These are phyloP conservation scores for Acrobasis suavella DNA, from an alignment of 2,888 invertebrate species.

Conservation along the genomic window DNA sequence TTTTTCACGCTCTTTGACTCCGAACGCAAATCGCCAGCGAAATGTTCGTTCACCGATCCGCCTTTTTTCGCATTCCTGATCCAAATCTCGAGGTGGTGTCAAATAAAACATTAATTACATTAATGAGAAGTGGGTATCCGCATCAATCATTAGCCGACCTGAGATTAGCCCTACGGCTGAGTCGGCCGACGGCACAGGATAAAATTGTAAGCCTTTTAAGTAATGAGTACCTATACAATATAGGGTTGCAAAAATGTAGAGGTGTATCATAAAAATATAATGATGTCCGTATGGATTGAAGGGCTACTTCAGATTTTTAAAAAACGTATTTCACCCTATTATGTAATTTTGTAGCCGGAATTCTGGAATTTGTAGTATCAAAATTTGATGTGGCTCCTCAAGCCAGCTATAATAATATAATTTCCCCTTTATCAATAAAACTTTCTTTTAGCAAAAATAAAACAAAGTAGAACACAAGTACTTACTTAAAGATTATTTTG, in stretches of 20 bases:
- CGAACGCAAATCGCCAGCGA: neutral
- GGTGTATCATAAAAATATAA: too few relatives aligned
- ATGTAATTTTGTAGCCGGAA: too few relatives aligned
- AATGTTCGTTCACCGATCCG: neutral
- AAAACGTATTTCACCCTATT: too few relatives aligned
- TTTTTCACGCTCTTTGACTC: neutral
- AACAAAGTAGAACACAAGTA: too few relatives aligned
- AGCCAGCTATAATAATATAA: too few relatives aligned
- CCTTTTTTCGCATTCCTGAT: slow-evolving; percentile 12
- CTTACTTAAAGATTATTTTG: too few relatives aligned
- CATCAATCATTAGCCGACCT: slow-evolving; percentile 67
- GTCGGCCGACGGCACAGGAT: slow-evolving; percentile 54
- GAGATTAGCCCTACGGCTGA: slow-evolving; percentile 58
- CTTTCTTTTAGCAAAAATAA: too few relatives aligned
- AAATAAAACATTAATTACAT: slow-evolving; percentile 49
- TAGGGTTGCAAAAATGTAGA: slow-evolving; percentile 48
- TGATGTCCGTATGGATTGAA: too few relatives aligned
- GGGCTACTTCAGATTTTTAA: too few relatives aligned
- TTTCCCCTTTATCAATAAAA: too few relatives aligned
- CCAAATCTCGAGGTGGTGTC: slow-evolving; percentile 32
- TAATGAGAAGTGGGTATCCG: slow-evolving; percentile 45
- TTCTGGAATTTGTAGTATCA: too few relatives aligned
- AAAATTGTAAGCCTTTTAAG: slow-evolving; percentile 81
- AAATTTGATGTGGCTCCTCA: too few relatives aligned
- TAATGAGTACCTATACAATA: slow-evolving; percentile 60